Conservation (phyloP, 2,113 vertebrate genomes). For the Micronisus gabar region DNA sequence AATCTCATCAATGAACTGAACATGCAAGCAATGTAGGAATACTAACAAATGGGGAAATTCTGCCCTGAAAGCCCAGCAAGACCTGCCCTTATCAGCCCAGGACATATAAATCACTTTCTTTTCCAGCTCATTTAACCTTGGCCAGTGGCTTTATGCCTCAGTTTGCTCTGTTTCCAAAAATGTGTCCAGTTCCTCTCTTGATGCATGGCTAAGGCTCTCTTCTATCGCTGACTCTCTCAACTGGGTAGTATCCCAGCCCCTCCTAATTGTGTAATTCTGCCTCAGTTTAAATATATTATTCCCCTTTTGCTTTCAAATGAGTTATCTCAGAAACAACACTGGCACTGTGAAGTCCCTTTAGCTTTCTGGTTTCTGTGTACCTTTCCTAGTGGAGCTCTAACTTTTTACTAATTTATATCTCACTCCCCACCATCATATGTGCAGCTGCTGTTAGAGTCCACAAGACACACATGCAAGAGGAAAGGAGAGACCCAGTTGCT, state of each 20-base stretch:
- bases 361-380: background rate
- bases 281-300: constrained; percentile 31
- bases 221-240: constrained; percentile 2
- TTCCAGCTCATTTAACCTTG: constrained; percentile 31
- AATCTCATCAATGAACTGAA: background rate
- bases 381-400: background rate
- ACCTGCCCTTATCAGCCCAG: background rate
- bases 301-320: constrained; percentile 17
- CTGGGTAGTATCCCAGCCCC: constrained; percentile 8
- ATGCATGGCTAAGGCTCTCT: constrained; percentile 19
- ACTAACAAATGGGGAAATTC: background rate
- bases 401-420: background rate
- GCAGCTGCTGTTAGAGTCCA: background rate
- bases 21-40: background rate
- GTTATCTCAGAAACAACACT: background rate
- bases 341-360: background rate
- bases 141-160: constrained; percentile 14
- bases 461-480: background rate
- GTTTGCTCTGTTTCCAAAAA: constrained; percentile 45
- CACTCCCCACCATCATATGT: background rate
- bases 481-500: background rate
- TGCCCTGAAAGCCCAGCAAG: background rate
- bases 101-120: constrained; percentile 13
- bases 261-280: constrained; percentile 42
- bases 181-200: constrained; percentile 20